A percentile compares a stretch with the other conserved stretches of the same genome.
Evolutionary conservation across 2,797 vertebrate species (phyloP).

Genomic region (Falco naumanni): DNA sequence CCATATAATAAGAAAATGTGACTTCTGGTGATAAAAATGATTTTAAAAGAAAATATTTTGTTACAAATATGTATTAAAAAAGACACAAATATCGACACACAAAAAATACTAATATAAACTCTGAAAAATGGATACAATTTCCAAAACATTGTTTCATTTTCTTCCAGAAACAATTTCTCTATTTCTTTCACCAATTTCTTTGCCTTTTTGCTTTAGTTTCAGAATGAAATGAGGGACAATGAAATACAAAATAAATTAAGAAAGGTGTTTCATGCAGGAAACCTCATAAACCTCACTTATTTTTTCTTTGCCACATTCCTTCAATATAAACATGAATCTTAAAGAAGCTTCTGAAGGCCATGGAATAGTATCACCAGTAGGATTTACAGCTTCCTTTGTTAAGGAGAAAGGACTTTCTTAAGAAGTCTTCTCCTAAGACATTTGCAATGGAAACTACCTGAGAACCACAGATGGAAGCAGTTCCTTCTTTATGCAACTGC

Average conservation of each 20-base stretch:
- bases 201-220: not conserved
- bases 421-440: not conserved
- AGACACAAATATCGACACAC: not conserved
- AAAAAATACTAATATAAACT: not conserved
- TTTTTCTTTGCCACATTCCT: not conserved
- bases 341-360: not conserved
- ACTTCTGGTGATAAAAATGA: not conserved
- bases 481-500: not conserved
- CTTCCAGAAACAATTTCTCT: not conserved
- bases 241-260: not conserved
- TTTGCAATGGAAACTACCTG: not conserved
- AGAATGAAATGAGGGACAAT: not conserved
- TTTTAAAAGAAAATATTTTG: not conserved
- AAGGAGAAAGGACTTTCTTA: not conserved
- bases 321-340: not conserved
- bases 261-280: accelerated
- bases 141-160: not conserved
- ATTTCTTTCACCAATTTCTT: not conserved
- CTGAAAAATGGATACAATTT: not conserved
- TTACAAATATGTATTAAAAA: not conserved
- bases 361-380: not conserved
- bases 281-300: not conserved
- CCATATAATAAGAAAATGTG: not conserved
- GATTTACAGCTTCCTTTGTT: not conserved
- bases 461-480: not conserved